Evolutionary conservation across 2,888 invertebrate species (phyloP).

Genomic region (Gisinianus flammeolus): DNA sequence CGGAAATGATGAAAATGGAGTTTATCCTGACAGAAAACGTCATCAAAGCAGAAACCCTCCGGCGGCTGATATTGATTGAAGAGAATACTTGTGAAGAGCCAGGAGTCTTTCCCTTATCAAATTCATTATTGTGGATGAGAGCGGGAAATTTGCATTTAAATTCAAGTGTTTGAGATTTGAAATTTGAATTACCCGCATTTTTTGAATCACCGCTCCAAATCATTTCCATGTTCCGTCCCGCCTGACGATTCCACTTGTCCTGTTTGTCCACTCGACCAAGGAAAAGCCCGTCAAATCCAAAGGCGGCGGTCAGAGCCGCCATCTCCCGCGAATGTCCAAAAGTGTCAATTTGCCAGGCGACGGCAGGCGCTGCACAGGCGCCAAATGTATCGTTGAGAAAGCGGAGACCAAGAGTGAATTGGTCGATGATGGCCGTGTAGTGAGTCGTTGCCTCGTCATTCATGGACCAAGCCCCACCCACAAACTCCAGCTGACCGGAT

Average conservation of each 20-base stretch:
- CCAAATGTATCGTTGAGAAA: conserved; percentile 72
- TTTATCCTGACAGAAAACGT: background rate
- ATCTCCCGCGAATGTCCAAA: conserved; percentile 80
- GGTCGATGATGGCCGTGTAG: conserved; percentile 71
- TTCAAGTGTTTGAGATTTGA: background rate
- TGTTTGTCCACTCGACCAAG: conserved; percentile 85
- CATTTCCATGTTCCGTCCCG: conserved; percentile 75
- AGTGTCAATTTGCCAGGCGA: conserved; percentile 87
- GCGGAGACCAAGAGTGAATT: conserved; percentile 76
- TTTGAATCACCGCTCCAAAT: conserved; percentile 71
- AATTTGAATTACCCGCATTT: background rate
- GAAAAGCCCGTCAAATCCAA: conserved; percentile 89
- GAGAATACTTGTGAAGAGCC: background rate
- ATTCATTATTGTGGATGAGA: no score
- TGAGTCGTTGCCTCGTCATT: conserved; percentile 61
- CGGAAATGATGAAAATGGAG: no score
- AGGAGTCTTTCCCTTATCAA: background rate
- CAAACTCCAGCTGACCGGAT: conserved; percentile 67
- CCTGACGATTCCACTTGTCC: conserved; percentile 68
- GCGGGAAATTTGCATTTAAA: no score
- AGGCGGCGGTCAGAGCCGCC: conserved; percentile 74
- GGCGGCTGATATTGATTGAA: background rate
- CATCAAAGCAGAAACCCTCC: background rate
- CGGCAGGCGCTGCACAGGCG: conserved; percentile 74
- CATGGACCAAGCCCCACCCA: conserved; percentile 61